Evolutionary conservation across 1,140 invertebrate species (phyloP).

Genomic region (Dendrolimus punctatus): DNA sequence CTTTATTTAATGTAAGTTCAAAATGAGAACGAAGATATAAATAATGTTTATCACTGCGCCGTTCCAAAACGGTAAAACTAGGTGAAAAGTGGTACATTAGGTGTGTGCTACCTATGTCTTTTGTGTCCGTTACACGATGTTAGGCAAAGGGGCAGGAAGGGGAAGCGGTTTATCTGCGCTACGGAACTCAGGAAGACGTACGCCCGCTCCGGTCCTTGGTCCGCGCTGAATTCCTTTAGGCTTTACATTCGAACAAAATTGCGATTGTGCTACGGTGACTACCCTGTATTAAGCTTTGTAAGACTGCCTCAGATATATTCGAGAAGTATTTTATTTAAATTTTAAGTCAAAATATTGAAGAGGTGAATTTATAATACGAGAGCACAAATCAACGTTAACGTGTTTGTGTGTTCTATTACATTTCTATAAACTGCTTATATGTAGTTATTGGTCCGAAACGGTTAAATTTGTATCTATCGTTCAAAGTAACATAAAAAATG

Average conservation of each 20-base stretch:
- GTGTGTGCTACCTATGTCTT: conserved; percentile 31
- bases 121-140: conserved; percentile 49
- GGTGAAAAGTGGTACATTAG: conserved; percentile 24
- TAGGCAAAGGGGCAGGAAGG: conserved; percentile 52
- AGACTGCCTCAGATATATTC: too few species aligned
- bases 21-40: neutral
- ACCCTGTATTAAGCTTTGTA: too few species aligned
- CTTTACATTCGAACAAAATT: conserved; percentile 43
- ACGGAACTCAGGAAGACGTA: conserved; percentile 62
- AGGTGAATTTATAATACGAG: too few species aligned
- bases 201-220: conserved; percentile 26
- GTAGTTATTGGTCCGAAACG: too few species aligned
- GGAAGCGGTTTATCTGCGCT: conserved; percentile 65
- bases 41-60: neutral
- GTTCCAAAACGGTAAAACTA: conserved; percentile 9
- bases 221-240: conserved; percentile 40
- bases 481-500: too few species aligned
- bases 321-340: too few species aligned
- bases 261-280: conserved; percentile 21
- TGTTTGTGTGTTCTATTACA: too few species aligned
- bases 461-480: too few species aligned
- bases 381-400: too few species aligned
- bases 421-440: too few species aligned
- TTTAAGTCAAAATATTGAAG: too few species aligned
- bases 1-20: neutral